Conservation (phyloP, 2,888 invertebrate species). For the Aporophyla lueneburgensis region DNA sequence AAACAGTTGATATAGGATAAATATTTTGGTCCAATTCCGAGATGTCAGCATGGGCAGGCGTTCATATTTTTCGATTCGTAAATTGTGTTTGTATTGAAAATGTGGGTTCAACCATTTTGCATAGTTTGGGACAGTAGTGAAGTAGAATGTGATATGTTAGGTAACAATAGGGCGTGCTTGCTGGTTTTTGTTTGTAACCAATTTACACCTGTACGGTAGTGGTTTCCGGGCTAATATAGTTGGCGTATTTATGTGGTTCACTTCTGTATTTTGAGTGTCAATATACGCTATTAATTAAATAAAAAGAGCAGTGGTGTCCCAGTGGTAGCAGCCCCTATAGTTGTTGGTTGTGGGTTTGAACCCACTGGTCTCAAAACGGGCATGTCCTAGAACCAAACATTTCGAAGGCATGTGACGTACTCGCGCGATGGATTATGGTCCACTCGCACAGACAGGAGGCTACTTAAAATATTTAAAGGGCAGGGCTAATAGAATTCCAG, state of each 20-base stretch:
- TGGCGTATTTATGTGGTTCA: not conserved
- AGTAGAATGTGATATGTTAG: slow-evolving; percentile 13
- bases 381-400: too few relatives aligned
- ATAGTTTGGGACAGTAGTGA: not conserved
- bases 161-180: too few relatives aligned
- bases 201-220: slow-evolving; percentile 1
- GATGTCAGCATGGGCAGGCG: slow-evolving; percentile 19
- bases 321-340: too few relatives aligned
- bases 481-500: not conserved
- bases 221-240: not conserved
- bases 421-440: too few relatives aligned
- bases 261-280: not conserved
- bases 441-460: too few relatives aligned
- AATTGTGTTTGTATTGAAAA: slow-evolving; percentile 20
- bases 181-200: not conserved
- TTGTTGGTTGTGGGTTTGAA: too few relatives aligned
- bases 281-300: not conserved
- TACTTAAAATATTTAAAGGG: too few relatives aligned
- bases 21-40: slow-evolving; percentile 27
- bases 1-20: slow-evolving; percentile 42
- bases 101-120: slow-evolving; percentile 17
- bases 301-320: too few relatives aligned
- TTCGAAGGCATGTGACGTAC: too few relatives aligned
- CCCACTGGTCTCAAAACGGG: too few relatives aligned
- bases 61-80: slow-evolving; percentile 26